Conservation (phyloP, 2,113 vertebrate genomes). For the Ictalurus punctatus region DNA sequence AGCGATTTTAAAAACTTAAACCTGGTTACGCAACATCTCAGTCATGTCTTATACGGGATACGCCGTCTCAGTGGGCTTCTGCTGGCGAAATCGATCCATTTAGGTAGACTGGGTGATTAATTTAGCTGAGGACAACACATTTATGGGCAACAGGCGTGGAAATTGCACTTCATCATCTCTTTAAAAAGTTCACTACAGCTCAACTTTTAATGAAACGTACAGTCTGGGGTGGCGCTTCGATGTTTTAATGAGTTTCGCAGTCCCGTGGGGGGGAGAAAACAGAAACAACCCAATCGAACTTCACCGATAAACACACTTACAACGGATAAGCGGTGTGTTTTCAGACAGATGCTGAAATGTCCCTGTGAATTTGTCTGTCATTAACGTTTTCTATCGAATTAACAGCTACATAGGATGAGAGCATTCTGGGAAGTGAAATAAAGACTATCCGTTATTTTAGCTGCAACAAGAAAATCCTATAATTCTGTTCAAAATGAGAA, state of each 20-base stretch:
- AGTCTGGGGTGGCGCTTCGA: not conserved
- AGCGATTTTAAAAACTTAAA: not conserved
- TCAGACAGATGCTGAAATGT: not conserved
- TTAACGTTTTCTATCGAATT: not conserved
- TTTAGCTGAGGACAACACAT: not conserved
- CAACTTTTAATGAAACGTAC: not conserved
- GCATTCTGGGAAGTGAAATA: not conserved
- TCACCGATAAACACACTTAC: not conserved
- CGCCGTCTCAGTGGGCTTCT: not conserved
- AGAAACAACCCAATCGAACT: not conserved
- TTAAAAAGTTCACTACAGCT: not conserved
- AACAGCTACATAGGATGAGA: not conserved
- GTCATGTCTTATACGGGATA: not conserved
- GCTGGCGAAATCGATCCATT: not conserved
- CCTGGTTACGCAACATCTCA: not conserved
- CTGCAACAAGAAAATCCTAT: not conserved
- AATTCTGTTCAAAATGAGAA: not conserved
- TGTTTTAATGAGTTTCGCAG: not conserved
- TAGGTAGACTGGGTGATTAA: not conserved
- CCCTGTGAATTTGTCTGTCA: not conserved
- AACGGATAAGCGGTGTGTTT: not conserved
- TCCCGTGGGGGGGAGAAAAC: not conserved
- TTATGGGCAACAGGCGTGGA: not conserved
- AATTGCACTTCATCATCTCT: not conserved
- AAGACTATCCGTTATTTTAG: not conserved